These are phyloP conservation scores for Amphimedon queenslandica DNA, from an alignment of 37 sponge, comb jelly and placozoan genomes.

Conservation along the genomic window DNA sequence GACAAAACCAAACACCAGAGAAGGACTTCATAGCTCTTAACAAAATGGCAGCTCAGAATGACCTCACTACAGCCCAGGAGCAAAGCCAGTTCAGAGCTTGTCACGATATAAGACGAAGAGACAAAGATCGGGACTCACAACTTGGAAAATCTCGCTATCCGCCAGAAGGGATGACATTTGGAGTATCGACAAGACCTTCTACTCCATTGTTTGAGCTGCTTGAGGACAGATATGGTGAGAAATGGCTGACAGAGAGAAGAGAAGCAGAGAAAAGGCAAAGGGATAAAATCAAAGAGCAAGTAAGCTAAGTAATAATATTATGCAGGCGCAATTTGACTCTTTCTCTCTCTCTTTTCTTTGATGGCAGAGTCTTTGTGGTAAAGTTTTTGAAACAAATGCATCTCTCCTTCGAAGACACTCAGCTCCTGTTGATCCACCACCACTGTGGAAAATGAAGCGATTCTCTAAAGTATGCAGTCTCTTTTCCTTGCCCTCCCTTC, in stretches of 20 bases:
- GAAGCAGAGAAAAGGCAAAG: constrained; percentile 36
- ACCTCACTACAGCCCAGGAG: constrained; percentile 88
- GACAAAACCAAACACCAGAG: constrained; percentile 35
- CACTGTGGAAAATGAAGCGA: constrained; percentile 72
- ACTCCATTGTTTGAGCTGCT: constrained; percentile 83
- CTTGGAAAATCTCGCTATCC: not conserved
- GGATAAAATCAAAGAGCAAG: constrained; percentile 35
- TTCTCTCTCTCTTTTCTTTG: too few relatives aligned
- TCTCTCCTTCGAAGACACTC: constrained; percentile 63
- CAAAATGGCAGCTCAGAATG: constrained; percentile 60
- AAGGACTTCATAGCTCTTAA: constrained; percentile 83
- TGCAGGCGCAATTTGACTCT: too few relatives aligned
- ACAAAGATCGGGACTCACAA: not conserved
- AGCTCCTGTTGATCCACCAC: constrained; percentile 71
- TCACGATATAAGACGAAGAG: constrained; percentile 67
- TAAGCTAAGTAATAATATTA: not conserved
- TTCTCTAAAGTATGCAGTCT: constrained; percentile 45
- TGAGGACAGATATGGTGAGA: constrained; percentile 70
- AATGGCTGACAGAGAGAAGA: constrained; percentile 67
- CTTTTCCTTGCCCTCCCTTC: not conserved
- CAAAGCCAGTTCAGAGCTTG: constrained; percentile 80
- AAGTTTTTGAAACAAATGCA: constrained; percentile 77
- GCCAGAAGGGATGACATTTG: constrained; percentile 71
- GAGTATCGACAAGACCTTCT: constrained; percentile 86
- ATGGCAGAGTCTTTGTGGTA: constrained; percentile 57